Evolutionary conservation across 2,797 vertebrate genomes (phyloP), one percentile per base, ranked within the genome.

Genomic region (Dryobates pubescens): DNA sequence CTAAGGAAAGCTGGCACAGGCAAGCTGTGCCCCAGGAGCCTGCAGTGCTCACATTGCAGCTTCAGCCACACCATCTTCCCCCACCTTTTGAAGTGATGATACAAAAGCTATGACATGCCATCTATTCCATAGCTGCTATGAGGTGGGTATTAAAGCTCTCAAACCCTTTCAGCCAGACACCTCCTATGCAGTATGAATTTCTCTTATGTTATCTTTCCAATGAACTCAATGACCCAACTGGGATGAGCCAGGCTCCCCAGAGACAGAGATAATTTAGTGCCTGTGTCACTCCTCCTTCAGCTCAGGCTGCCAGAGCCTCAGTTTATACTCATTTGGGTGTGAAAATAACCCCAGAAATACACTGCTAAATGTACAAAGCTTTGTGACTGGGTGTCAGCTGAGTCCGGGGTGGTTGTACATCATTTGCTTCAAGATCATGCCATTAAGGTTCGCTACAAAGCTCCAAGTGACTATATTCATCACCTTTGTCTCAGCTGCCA

Each of bases 321-420:
- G 18, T 30, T 71, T 56, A 63, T 32, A 58, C 67, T 82, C 82
- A 70, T 71, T 7, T 77, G 65, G 24, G 43, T 71, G 29, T 77
- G 86, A 62, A 84, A 91, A 69, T 12, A 59, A 68, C 65, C 20
- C 64, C 56, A 58, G 51, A 76, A 89, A 59, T n/a, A 63, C 71
- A 59, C 43, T 90, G 62, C 58, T 71, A 51, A 82, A 76, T 7
- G 51, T 45, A 74, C 54, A 34, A 26, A 65, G 62, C 73, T 56
- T 70, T 20, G 63, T 74, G 34, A 45, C 57, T 45, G 38, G 17
- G 51, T 34, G 73, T 74, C 80, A 71, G 14, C 64, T 13, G n/a
- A 19, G n/a, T 11, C 71, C 53, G 58, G 1, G 0, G 68, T 63
- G 77, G 51, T 16, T 61, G 78, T 17, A 22, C 32, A 7, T 19